phyloP scores from a whole-genome alignment of 2,888 invertebrate genomes.

The Stramonita haemastoma region DNA sequence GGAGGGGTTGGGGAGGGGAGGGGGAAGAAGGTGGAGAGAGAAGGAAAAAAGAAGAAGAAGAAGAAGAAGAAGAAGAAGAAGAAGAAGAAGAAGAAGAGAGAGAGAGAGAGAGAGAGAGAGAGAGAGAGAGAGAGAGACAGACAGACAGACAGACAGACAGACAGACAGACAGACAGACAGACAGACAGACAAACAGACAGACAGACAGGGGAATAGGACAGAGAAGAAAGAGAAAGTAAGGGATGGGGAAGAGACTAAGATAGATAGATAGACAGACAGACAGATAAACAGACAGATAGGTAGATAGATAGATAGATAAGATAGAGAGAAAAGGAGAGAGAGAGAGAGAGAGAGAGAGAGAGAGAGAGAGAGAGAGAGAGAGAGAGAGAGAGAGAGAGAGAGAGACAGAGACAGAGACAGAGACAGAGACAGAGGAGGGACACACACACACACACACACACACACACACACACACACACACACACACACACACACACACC shows the following conservation, averaged over 20 bases:
- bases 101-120: slow-evolving; percentile 13
- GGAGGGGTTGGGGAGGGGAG: neutral
- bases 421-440: neutral
- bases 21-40: neutral
- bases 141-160: neutral
- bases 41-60: neutral
- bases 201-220: neutral
- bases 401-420: slow-evolving; percentile 9
- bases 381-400: neutral
- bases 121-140: neutral
- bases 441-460: neutral
- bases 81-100: neutral
- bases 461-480: neutral
- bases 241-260: neutral
- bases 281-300: neutral
- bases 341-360: neutral
- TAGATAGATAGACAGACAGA: neutral
- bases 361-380: neutral
- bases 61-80: slow-evolving; percentile 9
- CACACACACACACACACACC: neutral
- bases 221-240: slow-evolving; percentile 4
- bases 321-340: neutral
- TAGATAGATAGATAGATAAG: neutral
- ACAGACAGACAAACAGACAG: neutral
- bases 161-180: neutral